Base-by-base conservation (phyloP, 2,797 vertebrate genomes). In the Perodicticus potto region DNA sequence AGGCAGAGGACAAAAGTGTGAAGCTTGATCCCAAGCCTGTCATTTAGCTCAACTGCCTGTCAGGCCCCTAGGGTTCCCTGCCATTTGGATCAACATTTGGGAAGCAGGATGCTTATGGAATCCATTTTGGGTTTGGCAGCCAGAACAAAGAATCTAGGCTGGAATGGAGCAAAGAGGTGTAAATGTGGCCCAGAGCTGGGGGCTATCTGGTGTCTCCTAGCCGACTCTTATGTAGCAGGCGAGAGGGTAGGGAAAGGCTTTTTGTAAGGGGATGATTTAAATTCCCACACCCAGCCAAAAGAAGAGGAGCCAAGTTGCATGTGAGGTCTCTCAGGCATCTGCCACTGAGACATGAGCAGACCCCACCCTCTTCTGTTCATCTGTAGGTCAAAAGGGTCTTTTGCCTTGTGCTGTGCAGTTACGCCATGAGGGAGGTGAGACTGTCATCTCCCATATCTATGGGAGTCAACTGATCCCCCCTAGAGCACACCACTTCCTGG, bases 81-180 rank as follows among this genome's bases (percentile, higher is more conserved):
- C 96, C 95, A 89, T 93, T 95, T 95, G 94, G 93, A 82, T 82
- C 86, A 67, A 93, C 97, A 98, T 97, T 97, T 97, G 97, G 97
- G 76, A 86, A 95, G 87, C 97, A 97, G 97, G 83, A 96, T 96
- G 91, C 95, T 97, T 97, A 97, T 98, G 97, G 97, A 97, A 97
- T 96, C 96, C 97, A 97, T 97, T 97, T 89, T 97, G 91, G 86
- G 93, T 83, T 98, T 98, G 97, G 97, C 97, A 98, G 88, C 29
- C 90, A 97, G 97, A 98, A 98, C 97, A 97, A 98, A 98, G 97
- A 85, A 86, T 92, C 82, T 12, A 12, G 83, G 49, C 94, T 92
- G 96, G 92, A 97, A 97, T 77, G 89, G 94, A 92, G 90, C 88
- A 89, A 67, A 93, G 97, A 97, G 94, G 97, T 93, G 93, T 96